A percentile compares a stretch with the other conserved stretches of the same genome.
Conservation (phyloP, 2,888 invertebrate genomes). For the Meteorus colon region DNA sequence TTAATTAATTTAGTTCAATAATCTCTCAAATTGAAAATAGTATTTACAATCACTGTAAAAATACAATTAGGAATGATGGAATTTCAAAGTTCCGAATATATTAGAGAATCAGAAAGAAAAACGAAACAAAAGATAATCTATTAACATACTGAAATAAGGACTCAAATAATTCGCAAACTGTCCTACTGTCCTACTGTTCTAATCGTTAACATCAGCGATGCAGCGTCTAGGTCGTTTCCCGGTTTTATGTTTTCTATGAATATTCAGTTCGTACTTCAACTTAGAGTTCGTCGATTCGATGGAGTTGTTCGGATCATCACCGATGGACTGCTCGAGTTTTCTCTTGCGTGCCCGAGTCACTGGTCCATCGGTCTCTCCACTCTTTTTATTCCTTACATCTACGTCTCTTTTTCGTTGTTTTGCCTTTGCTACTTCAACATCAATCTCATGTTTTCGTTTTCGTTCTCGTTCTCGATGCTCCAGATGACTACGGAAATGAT, state of each 20-base stretch:
- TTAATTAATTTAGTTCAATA: background rate
- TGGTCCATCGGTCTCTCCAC: constrained; percentile 57
- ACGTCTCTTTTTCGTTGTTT: constrained; percentile 56
- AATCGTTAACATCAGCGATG: constrained; percentile 61
- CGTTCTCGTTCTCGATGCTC: constrained; percentile 30
- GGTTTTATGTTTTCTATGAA: constrained; percentile 63
- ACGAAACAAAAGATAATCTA: constrained; percentile 29
- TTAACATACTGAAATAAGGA: constrained; percentile 57
- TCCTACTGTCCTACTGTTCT: constrained; percentile 40
- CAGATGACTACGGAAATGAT: constrained; percentile 17
- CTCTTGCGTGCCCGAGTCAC: constrained; percentile 68
- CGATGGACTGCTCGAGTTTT: constrained; percentile 60
- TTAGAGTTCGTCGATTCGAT: constrained; percentile 53
- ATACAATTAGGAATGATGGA: constrained; percentile 43
- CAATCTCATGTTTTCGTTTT: constrained; percentile 36
- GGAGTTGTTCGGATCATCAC: constrained; percentile 50
- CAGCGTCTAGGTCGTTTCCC: constrained; percentile 64
- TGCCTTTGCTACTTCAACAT: constrained; percentile 45
- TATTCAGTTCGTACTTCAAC: constrained; percentile 55
- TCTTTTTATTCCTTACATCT: constrained; percentile 9
- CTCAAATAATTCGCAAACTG: constrained; percentile 42
- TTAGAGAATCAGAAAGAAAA: constrained; percentile 25
- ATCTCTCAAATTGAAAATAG: background rate
- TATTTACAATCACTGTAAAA: constrained; percentile 16
- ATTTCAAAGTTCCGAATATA: background rate